These are phyloP conservation scores for Troides helena DNA, from an alignment of 2,888 invertebrate genomes.

Conservation along the genomic window DNA sequence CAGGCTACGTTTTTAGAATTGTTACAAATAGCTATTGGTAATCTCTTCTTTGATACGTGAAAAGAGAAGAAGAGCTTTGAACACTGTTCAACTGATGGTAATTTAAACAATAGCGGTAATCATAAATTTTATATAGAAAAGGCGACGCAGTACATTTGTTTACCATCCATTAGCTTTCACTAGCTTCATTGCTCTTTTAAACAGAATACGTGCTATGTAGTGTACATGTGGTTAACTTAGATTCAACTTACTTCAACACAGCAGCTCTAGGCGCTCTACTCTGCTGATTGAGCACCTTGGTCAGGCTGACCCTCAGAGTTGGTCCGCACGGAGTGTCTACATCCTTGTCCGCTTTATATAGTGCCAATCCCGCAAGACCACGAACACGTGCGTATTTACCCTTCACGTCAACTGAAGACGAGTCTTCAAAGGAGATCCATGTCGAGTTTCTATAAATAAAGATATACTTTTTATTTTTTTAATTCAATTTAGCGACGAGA, in stretches of 20 bases:
- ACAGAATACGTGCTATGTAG: too few relatives aligned
- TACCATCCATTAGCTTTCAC: too few relatives aligned
- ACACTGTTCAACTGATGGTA: too few relatives aligned
- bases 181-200: too few relatives aligned
- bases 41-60: too few relatives aligned
- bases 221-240: not conserved
- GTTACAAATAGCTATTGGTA: too few relatives aligned
- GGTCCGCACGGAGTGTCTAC: conserved; percentile 75
- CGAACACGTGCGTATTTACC: conserved; percentile 87
- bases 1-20: too few relatives aligned
- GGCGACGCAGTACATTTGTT: too few relatives aligned
- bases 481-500: too few relatives aligned
- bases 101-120: too few relatives aligned
- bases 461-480: not conserved
- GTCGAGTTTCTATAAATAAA: conserved; percentile 78
- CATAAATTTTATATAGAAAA: too few relatives aligned
- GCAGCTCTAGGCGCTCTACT: conserved; percentile 83
- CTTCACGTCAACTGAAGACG: conserved; percentile 86
- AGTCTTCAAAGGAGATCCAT: conserved; percentile 89
- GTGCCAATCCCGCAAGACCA: conserved; percentile 84
- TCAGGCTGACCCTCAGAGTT: conserved; percentile 68
- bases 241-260: conserved; percentile 70
- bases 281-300: conserved; percentile 80
- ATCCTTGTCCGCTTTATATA: conserved; percentile 81
- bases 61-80: too few relatives aligned